phyloP scores from a whole-genome alignment of 2,797 vertebrate species.

The Momotus momota region DNA sequence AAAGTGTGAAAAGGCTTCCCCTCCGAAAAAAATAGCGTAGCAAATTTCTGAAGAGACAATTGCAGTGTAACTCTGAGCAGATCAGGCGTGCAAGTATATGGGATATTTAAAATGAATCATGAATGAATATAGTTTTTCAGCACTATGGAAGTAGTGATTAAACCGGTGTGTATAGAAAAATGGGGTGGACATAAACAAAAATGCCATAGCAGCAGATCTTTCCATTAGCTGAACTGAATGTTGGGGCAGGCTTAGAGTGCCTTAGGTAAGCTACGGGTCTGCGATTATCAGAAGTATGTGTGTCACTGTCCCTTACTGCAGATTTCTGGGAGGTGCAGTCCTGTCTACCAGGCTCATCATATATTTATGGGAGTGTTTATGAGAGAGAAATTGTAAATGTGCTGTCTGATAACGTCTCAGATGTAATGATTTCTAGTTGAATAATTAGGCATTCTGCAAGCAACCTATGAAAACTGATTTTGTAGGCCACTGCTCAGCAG shows the following conservation, averaged over 20 bases:
- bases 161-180: background rate
- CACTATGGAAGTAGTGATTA: background rate
- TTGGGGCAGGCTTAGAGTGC: background rate
- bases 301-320: background rate
- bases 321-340: background rate
- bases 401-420: background rate
- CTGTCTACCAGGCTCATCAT: background rate
- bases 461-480: background rate
- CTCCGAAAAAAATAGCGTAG: background rate
- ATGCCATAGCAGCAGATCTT: background rate
- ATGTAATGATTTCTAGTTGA: background rate
- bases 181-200: background rate
- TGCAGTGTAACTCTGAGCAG: background rate
- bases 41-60: background rate
- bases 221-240: background rate
- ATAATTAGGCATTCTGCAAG: background rate
- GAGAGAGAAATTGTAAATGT: background rate
- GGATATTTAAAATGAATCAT: background rate
- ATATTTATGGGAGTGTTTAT: background rate
- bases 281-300: background rate
- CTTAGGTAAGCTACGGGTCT: background rate
- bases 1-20: background rate
- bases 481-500: constrained; percentile 6
- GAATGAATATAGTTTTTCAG: background rate
- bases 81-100: background rate